These are phyloP conservation scores for Pseudonaja textilis DNA, from an alignment of 2,113 vertebrate genomes.

Conservation along the genomic window DNA sequence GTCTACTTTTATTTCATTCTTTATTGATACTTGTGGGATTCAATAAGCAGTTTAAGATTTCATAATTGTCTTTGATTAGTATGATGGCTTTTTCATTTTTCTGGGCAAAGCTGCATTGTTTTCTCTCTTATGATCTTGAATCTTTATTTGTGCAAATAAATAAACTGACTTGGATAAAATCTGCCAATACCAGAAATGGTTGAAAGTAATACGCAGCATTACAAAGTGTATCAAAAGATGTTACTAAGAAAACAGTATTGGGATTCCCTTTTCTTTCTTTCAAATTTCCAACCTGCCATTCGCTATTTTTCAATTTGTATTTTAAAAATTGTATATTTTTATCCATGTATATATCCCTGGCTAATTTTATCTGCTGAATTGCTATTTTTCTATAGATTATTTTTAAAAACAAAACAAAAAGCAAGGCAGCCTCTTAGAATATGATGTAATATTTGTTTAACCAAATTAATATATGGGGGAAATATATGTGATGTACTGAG, in stretches of 20 bases:
- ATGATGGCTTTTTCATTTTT: background rate
- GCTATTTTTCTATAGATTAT: conserved; percentile 27
- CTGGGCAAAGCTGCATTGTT: background rate
- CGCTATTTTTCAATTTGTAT: background rate
- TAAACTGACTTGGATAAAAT: background rate
- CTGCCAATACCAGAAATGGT: background rate
- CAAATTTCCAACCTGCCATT: background rate
- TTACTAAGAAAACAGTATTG: conserved; percentile 22
- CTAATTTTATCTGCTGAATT: background rate
- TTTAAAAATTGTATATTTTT: conserved; percentile 3
- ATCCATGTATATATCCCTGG: background rate
- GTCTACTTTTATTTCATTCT: background rate
- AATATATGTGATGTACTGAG: conserved; percentile 49
- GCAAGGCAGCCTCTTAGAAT: conserved; percentile 46
- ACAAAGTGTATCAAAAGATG: background rate
- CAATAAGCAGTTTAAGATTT: background rate
- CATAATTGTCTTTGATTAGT: background rate
- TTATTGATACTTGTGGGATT: background rate
- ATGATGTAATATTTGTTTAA: conserved; percentile 52
- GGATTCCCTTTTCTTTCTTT: conserved; percentile 5
- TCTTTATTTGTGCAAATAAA: background rate
- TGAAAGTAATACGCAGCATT: conserved; percentile 18
- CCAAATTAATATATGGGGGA: conserved; percentile 45
- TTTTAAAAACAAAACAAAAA: background rate
- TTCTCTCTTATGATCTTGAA: conserved; percentile 21